Evolutionary conservation across 2,797 vertebrate species (phyloP).

Genomic region (Perdix hodgsoniae): DNA sequence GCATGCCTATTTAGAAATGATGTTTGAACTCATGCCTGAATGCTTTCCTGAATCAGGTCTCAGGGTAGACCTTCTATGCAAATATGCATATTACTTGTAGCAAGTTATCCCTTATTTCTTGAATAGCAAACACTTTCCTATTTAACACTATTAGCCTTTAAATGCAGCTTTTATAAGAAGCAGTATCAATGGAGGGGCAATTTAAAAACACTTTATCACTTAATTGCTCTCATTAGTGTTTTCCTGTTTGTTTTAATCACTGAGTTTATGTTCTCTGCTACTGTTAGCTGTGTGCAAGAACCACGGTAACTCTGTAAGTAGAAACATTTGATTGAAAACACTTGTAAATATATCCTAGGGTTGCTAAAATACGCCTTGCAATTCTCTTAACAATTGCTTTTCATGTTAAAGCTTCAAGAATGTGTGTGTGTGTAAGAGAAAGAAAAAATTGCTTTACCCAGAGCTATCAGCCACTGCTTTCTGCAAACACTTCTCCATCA

Average conservation of each 20-base stretch:
- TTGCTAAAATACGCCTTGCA: neutral
- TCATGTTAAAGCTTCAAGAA: neutral
- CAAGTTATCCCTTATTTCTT: neutral
- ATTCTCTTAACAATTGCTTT: neutral
- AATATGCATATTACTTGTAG: neutral
- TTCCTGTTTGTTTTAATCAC: neutral
- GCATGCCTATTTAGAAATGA: neutral
- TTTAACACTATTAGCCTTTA: neutral
- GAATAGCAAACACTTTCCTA: neutral
- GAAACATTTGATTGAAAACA: constrained; percentile 1
- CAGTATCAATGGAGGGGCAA: neutral
- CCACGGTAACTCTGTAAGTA: neutral
- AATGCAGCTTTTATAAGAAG: neutral
- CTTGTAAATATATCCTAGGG: neutral
- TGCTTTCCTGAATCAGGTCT: neutral
- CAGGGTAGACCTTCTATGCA: neutral
- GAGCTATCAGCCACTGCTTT: neutral
- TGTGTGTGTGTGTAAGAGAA: neutral
- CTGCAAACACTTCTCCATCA: neutral
- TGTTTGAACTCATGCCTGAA: neutral
- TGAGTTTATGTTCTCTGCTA: neutral
- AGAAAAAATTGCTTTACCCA: neutral
- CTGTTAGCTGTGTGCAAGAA: neutral
- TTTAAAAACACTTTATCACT: neutral
- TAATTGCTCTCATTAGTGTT: constrained; percentile 1